phyloP scores from a whole-genome alignment of 2,113 vertebrate species.

The Hippopotamus amphibius region DNA sequence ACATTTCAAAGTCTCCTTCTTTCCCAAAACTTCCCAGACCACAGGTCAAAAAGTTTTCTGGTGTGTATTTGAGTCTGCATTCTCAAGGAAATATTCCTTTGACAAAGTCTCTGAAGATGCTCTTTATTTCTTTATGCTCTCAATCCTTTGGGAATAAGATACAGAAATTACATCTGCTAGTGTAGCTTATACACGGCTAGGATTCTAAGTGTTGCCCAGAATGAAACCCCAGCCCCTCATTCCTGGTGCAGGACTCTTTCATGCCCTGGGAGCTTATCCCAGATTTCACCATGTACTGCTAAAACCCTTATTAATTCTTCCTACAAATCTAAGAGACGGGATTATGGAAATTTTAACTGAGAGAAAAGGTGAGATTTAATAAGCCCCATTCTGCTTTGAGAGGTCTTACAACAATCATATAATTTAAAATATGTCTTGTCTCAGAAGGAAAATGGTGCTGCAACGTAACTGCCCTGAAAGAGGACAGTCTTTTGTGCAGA shows the following conservation, averaged over 20 bases:
- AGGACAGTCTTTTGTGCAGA: conserved; percentile 23
- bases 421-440: conserved; percentile 11
- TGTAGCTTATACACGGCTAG: not conserved
- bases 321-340: not conserved
- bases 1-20: conserved; percentile 9
- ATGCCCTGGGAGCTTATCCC: not conserved
- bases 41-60: not conserved
- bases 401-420: not conserved
- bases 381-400: not conserved
- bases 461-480: conserved; percentile 29
- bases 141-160: not conserved
- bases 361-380: conserved; percentile 14
- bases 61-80: not conserved
- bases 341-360: not conserved
- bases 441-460: not conserved
- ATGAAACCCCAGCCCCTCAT: not conserved
- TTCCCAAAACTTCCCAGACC: not conserved
- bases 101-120: not conserved
- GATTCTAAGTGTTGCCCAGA: not conserved
- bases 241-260: not conserved
- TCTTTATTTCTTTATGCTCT: not conserved
- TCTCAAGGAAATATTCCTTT: not conserved
- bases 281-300: not conserved
- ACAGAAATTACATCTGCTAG: not conserved
- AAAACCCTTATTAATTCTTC: conserved; percentile 29